Base-by-base conservation (phyloP, 2,113 vertebrate species). In the Galbula dea region DNA sequence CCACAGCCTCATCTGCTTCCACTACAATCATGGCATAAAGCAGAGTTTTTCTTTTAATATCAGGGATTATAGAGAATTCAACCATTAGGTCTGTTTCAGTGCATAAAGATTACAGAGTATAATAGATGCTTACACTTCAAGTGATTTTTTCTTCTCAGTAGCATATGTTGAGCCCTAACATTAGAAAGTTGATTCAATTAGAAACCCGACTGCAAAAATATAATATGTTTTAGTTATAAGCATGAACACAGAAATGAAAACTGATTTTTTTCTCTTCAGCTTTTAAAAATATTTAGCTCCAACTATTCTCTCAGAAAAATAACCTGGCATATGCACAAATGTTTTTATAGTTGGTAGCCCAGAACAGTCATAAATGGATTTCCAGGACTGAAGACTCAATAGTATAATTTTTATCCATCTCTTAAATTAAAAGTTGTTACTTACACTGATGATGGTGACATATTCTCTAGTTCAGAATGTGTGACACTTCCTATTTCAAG, bases 21-120 rank as follows among this genome's bases (percentile, higher is more conserved):
- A 85, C 67, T 90, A 78, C 90, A 86, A 84, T 45, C 45, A 41
- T 24, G 15, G 61, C 71, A 83, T 63, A 91, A 83, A 78, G 57
- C 45, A 92, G 39, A 81, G 86, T 89, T 95, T 95, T 87, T 87
- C 71, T 85, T 77, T 77, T 52, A 73, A 29, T 80, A 89, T 80
- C 30, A 43, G 55, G 43, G n/a, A 83, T 55, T 72, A 77, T 43
- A 82, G 11, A 92, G 74, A 58, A 24, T 89, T 82, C 78, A 80
- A 55, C 30, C 37, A 89, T 52, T 73, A 94, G 67, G 75, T 76
- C 89, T 89, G n/a, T 82, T 85, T 77, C 51, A 48, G n/a, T 52
- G 81, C 54, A 63, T 34, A 66, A 69, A 87, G 71, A 94, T 67
- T 84, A 86, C 22, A 73, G 36, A 63, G 30, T 62, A 71, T 48